Evolutionary conservation across 1,140 invertebrate species (phyloP).

Genomic region (Brachionus sp.): DNA sequence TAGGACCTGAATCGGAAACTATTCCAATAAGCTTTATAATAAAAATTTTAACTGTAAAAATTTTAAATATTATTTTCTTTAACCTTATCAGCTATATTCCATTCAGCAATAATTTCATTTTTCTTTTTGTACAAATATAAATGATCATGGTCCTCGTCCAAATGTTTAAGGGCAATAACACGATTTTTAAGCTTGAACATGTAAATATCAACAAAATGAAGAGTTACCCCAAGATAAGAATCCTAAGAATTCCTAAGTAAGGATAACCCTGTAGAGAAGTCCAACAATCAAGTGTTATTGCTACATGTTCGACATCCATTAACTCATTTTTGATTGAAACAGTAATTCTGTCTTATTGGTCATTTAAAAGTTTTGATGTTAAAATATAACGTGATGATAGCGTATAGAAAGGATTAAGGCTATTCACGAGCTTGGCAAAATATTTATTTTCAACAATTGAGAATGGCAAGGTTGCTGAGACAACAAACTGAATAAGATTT

Average conservation of each 20-base stretch:
- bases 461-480: background rate
- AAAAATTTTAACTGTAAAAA: background rate
- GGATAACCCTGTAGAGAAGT: no score
- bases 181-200: background rate
- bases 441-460: background rate
- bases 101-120: background rate
- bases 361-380: background rate
- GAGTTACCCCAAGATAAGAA: background rate
- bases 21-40: background rate
- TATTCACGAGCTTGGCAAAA: background rate
- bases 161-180: background rate
- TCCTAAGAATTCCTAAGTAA: no score
- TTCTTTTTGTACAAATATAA: background rate
- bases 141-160: background rate
- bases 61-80: background rate
- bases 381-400: background rate
- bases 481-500: background rate
- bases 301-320: background rate
- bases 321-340: background rate
- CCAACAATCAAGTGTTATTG: background rate
- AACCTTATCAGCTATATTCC: background rate
- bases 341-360: background rate
- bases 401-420: background rate
- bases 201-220: background rate
- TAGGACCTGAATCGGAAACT: background rate